A percentile compares a stretch with the other conserved stretches of the same genome.
Conservation (phyloP, 2,888 invertebrate species). For the Hypomecis punctinalis region DNA sequence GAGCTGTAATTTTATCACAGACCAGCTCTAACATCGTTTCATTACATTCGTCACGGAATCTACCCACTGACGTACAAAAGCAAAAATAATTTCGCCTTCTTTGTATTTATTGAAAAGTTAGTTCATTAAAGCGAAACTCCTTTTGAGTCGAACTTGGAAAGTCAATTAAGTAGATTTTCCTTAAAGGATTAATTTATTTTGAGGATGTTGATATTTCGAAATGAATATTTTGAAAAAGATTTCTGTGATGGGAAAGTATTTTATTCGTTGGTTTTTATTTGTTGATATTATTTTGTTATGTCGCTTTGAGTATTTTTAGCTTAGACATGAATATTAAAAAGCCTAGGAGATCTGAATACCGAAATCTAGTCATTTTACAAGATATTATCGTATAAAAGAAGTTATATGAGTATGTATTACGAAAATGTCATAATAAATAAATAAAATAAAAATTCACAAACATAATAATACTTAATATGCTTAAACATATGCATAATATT, state of each 20-base stretch:
- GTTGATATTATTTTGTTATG: too few relatives aligned
- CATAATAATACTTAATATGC: too few relatives aligned
- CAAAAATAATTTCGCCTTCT: conserved; percentile 38
- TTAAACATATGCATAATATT: too few relatives aligned
- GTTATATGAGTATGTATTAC: too few relatives aligned
- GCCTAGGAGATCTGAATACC: too few relatives aligned
- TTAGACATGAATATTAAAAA: too few relatives aligned
- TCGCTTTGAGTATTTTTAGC: too few relatives aligned
- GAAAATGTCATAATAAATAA: too few relatives aligned
- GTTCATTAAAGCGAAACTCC: conserved; percentile 14
- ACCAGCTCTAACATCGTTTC: conserved; percentile 36
- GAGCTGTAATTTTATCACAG: conserved; percentile 24
- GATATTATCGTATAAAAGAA: too few relatives aligned
- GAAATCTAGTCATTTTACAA: too few relatives aligned
- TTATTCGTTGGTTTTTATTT: neutral
- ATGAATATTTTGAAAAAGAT: conserved; percentile 10
- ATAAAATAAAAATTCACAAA: too few relatives aligned
- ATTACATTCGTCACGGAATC: conserved; percentile 36
- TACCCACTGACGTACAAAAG: conserved; percentile 27
- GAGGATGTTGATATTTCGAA: conserved; percentile 12
- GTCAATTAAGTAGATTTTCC: conserved; percentile 23
- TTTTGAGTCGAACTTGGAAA: conserved; percentile 19
- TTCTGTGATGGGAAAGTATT: neutral
- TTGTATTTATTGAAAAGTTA: conserved; percentile 19
- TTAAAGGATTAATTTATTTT: conserved; percentile 23